These are phyloP conservation scores for Coracias cyanogaster DNA, from an alignment of 2,797 vertebrate genomes.

Conservation along the genomic window DNA sequence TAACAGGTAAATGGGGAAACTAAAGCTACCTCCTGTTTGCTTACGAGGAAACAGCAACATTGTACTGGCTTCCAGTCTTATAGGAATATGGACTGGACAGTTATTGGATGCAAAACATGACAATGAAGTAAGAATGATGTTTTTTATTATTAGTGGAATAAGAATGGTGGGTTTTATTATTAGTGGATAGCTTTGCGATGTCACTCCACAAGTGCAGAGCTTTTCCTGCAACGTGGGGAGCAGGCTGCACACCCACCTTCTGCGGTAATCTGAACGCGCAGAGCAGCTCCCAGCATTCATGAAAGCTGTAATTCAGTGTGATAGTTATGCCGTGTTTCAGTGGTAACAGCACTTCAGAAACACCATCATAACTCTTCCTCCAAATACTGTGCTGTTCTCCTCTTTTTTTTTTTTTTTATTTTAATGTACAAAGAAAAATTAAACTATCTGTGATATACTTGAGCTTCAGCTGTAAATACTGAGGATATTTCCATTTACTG, in stretches of 20 bases:
- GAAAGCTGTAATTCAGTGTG: neutral
- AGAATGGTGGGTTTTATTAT: neutral
- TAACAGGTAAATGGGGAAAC: neutral
- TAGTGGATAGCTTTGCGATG: neutral
- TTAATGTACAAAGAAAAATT: neutral
- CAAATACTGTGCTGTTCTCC: neutral
- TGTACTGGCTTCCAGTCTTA: neutral
- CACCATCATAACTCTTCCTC: neutral
- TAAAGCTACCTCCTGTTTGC: neutral
- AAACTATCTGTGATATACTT: neutral
- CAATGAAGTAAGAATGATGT: neutral
- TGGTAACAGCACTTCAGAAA: neutral
- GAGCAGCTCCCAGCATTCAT: neutral
- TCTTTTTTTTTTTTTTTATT: neutral
- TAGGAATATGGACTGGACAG: neutral
- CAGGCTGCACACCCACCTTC: neutral
- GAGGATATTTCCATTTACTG: neutral
- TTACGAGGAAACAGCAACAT: neutral
- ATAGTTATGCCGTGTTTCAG: neutral
- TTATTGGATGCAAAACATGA: neutral
- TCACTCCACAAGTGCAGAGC: neutral
- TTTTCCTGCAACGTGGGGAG: neutral
- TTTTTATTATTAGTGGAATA: neutral
- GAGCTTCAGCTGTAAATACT: neutral
- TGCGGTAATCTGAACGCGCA: neutral